These are phyloP conservation scores for Cephonodes hylas DNA, from an alignment of 2,888 invertebrate genomes.

Conservation along the genomic window DNA sequence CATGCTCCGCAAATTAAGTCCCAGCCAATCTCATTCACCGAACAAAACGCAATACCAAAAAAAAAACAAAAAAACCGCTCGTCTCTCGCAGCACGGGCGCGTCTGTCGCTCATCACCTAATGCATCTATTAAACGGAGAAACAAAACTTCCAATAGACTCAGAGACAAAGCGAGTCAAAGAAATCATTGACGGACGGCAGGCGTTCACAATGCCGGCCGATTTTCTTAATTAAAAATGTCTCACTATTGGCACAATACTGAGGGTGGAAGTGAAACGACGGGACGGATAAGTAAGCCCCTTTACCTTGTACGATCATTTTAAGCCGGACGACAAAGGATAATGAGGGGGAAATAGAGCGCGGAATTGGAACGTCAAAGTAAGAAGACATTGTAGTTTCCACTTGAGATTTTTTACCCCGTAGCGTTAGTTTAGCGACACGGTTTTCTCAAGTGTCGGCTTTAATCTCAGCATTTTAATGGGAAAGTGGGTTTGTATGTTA, in stretches of 20 bases:
- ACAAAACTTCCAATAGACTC: constrained; percentile 49
- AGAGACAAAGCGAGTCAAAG: constrained; percentile 60
- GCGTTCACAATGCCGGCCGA: constrained; percentile 54
- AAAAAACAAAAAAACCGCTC: not conserved
- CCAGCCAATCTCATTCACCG: not conserved
- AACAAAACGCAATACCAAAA: not conserved
- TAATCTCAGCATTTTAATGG: too few species aligned
- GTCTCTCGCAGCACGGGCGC: not conserved
- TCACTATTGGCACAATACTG: constrained; percentile 54
- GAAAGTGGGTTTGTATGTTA: too few species aligned
- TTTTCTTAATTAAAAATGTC: constrained; percentile 78
- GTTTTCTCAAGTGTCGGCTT: too few species aligned
- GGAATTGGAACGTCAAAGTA: not conserved
- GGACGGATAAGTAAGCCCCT: not conserved
- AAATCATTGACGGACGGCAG: constrained; percentile 54
- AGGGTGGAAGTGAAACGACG: constrained; percentile 5
- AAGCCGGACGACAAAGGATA: not conserved
- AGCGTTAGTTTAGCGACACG: too few species aligned
- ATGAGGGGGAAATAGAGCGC: not conserved
- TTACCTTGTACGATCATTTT: constrained; percentile 10
- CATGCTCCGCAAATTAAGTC: not conserved
- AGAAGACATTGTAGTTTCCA: too few species aligned
- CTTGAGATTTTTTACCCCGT: too few species aligned
- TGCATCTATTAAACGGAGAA: constrained; percentile 47
- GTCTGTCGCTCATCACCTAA: constrained; percentile 51